Evolutionary conservation across 2,888 invertebrate species (phyloP).

Genomic region (Tetropium fuscum): DNA sequence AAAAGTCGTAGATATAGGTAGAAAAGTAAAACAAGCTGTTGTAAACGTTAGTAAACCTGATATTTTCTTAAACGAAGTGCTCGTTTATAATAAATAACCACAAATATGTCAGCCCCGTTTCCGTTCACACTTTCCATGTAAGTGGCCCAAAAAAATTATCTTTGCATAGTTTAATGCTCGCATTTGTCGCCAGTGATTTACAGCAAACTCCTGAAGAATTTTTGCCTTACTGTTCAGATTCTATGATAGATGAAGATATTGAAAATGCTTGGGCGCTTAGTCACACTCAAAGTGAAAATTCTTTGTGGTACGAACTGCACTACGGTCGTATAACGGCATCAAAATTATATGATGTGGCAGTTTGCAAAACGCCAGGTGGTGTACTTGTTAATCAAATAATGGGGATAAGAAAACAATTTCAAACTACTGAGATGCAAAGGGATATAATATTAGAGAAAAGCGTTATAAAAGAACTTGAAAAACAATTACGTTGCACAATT

Average conservation of each 20-base stretch:
- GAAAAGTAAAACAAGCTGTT: neutral
- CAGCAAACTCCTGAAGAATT: neutral
- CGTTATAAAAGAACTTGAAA: neutral
- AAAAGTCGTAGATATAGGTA: neutral
- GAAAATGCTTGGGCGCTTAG: neutral
- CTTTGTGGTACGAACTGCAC: constrained; percentile 6
- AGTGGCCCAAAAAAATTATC: neutral
- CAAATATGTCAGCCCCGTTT: neutral
- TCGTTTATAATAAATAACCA: neutral
- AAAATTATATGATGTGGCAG: constrained; percentile 8
- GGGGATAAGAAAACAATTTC: neutral
- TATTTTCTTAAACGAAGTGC: neutral
- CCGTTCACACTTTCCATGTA: neutral
- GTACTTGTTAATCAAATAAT: neutral
- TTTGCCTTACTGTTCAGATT: neutral
- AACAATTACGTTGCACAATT: neutral
- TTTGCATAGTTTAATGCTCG: neutral
- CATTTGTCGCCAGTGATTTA: neutral
- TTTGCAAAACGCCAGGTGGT: neutral
- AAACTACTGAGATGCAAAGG: neutral
- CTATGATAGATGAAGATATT: neutral
- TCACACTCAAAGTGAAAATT: neutral
- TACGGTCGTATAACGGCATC: constrained; percentile 15
- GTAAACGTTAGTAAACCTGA: neutral
- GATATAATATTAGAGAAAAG: neutral